These are phyloP conservation scores for Cryptoblepharus egeriae DNA, from an alignment of 2,797 vertebrate genomes.

Conservation along the genomic window DNA sequence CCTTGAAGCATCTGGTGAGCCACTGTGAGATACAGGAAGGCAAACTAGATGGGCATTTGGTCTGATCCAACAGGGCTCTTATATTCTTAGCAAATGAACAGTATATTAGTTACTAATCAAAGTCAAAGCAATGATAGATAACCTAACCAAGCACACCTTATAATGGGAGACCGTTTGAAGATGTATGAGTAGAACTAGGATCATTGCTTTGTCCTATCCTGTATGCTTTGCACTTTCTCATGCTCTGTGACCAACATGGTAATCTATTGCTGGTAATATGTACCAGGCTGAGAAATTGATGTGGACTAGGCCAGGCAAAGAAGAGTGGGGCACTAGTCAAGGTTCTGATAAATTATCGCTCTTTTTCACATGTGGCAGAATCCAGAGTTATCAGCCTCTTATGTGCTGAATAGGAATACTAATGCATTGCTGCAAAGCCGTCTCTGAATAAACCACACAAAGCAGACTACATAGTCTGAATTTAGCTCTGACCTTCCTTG, in stretches of 20 bases:
- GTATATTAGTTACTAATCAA: not conserved
- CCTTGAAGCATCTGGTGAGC: too few species aligned
- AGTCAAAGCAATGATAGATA: not conserved
- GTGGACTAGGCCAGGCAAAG: not conserved
- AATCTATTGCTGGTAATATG: not conserved
- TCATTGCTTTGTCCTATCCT: not conserved
- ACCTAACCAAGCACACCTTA: not conserved
- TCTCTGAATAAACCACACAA: slow-evolving; percentile 17
- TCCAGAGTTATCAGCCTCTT: not conserved
- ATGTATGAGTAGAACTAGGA: not conserved
- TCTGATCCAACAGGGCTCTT: too few species aligned
- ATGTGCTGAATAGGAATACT: slow-evolving; percentile 1
- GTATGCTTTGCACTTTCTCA: not conserved
- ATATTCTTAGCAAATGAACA: not conserved
- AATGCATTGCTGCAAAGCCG: not conserved
- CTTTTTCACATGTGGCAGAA: not conserved
- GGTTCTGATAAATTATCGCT: not conserved
- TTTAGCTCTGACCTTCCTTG: not conserved
- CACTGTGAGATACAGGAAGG: too few species aligned
- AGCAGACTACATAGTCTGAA: not conserved
- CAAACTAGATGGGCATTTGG: too few species aligned
- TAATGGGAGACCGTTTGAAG: not conserved
- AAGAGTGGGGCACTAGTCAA: not conserved
- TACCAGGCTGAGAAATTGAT: not conserved
- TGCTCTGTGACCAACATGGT: not conserved